Base-by-base conservation (phyloP, 2,888 invertebrate genomes). In the Aleiodes alternator region DNA sequence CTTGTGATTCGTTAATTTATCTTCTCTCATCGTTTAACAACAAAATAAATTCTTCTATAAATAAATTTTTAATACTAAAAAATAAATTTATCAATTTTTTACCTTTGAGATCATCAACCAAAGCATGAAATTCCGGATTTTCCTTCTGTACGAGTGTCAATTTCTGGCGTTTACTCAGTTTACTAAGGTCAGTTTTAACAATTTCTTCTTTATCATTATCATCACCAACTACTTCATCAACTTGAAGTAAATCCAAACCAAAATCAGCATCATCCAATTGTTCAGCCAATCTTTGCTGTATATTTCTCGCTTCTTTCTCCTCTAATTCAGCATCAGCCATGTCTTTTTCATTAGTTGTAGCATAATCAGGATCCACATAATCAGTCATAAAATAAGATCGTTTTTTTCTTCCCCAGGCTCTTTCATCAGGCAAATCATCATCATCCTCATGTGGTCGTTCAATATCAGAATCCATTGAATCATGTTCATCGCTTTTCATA, bases 341-440 rank as follows among this genome's bases (percentile, higher is more conserved):
- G 84, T 95, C 94, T 82, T 92, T 92, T 53, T 93, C 94, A 85
- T 77, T 86, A 11, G 83, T 73, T 3, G 82, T 94, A 61, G 94
- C 93, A 91, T 95, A 96, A 90, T 97, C 97, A 83, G 94, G 93
- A 91, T 97, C 97, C 14, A 96, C 94, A 90, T 95, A 97, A 90
- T 97, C 97, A 0, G 97, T 96, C 69, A 95, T 93, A 90, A 97
- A 97, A 88, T 93, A 98, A 50, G 92, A 92, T 76, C 91, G 92
- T 83, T 95, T 95, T 81, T 94, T 94, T 85, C 93, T 94, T 61
- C 98, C 98, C 98, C 98, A 98, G 23, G 97, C 96, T 90, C 95
- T 94, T 2, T 93, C 92, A 88, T 96, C 93, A 0, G 96, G 96
- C 79, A 96, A 90, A 84, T 94, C 93, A 87, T 93, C 93, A 83